Conservation (phyloP, 2,888 invertebrate genomes). For the Trichopoda pennipes region DNA sequence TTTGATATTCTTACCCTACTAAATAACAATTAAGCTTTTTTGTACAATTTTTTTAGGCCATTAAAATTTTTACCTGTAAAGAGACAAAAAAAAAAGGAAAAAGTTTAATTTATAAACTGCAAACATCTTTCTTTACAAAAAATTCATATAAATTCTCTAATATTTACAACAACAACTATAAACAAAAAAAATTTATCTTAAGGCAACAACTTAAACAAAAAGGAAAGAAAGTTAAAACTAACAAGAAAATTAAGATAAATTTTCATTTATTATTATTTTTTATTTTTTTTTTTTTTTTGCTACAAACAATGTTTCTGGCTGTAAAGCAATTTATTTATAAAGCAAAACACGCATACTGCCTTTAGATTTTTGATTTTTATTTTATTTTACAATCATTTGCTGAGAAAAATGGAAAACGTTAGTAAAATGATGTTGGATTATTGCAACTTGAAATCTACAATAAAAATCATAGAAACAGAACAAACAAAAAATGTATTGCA, state of each 20-base stretch:
- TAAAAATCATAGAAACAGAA: conserved; percentile 51
- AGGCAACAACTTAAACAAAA: conserved; percentile 13
- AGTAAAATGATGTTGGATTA: conserved; percentile 14
- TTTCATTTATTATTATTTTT: conserved; percentile 35
- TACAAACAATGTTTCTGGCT: conserved; percentile 27
- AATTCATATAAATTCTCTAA: not conserved
- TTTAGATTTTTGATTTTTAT: not conserved
- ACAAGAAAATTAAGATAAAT: conserved; percentile 47
- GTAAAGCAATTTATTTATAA: conserved; percentile 46
- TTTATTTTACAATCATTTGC: conserved; percentile 16
- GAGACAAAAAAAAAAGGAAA: conserved; percentile 5
- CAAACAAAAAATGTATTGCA: conserved; percentile 21
- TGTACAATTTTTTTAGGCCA: not conserved
- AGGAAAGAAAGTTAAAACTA: conserved; percentile 2
- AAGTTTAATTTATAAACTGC: conserved; percentile 26
- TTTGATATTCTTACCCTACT: conserved; percentile 23
- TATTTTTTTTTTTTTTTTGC: not conserved
- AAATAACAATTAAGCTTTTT: not conserved
- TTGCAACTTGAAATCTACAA: conserved; percentile 24
- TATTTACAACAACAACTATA: not conserved
- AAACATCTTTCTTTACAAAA: not conserved
- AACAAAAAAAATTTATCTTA: conserved; percentile 2
- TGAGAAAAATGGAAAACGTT: not conserved
- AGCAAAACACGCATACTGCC: conserved; percentile 38
- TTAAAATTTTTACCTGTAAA: conserved; percentile 53